Percentiles rank a stretch among this genome's conserved stretches.
Conservation (phyloP, 2,797 vertebrate species). For the Anolis apletophallus region DNA sequence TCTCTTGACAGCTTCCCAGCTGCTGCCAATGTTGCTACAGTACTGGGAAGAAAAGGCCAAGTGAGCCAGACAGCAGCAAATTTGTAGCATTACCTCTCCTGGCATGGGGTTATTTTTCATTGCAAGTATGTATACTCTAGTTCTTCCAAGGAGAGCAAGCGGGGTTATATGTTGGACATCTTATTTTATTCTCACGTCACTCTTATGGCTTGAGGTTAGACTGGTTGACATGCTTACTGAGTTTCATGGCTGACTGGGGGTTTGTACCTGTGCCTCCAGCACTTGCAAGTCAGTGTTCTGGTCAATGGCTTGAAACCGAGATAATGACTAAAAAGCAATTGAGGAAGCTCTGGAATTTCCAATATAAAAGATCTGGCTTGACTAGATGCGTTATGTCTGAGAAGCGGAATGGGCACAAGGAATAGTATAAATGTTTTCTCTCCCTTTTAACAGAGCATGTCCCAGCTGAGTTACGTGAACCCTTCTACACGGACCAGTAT, state of each 20-base stretch:
- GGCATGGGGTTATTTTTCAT: not conserved
- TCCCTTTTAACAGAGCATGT: constrained; percentile 83
- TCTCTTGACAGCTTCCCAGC: not conserved
- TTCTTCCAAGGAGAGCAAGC: not conserved
- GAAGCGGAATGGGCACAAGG: not conserved
- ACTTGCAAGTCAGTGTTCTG: not conserved
- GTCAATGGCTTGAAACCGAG: too few relatives aligned
- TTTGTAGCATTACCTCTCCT: not conserved
- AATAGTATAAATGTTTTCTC: not conserved
- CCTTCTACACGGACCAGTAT: constrained; percentile 96
- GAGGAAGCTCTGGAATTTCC: not conserved
- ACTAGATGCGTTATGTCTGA: not conserved
- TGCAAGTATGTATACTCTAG: not conserved
- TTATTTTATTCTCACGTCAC: constrained; percentile 1
- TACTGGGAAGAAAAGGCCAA: not conserved
- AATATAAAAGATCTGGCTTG: not conserved
- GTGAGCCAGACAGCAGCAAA: not conserved
- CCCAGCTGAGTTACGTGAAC: constrained; percentile 89
- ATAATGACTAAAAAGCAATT: not conserved
- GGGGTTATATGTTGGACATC: not conserved
- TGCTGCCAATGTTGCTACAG: not conserved
- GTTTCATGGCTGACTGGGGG: not conserved
- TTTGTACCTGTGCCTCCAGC: not conserved
- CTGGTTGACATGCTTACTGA: not conserved
- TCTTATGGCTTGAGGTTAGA: not conserved